A percentile compares a stretch with the other conserved stretches of the same genome.
phyloP scores from a whole-genome alignment of 1,140 invertebrate species.

The Medauroidea extradentata region DNA sequence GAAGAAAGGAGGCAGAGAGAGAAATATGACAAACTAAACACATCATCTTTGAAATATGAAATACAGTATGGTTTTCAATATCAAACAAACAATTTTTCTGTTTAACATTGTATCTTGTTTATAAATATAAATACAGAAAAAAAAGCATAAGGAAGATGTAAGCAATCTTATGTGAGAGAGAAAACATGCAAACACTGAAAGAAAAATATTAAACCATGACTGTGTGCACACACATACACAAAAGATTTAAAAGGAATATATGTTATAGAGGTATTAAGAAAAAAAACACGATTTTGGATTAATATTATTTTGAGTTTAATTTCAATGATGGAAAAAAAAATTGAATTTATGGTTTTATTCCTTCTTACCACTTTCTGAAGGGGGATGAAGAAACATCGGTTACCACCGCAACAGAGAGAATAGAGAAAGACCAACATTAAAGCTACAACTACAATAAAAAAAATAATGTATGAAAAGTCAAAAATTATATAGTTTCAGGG shows the following conservation, averaged over 20 bases:
- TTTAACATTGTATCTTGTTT: too few relatives aligned
- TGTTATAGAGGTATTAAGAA: neutral
- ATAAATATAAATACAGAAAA: too few relatives aligned
- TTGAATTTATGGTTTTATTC: conserved; percentile 3
- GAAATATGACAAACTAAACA: conserved; percentile 5
- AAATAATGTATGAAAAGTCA: conserved; percentile 6
- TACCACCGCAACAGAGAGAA: conserved; percentile 25
- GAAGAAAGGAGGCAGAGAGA: neutral
- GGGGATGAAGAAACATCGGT: conserved; percentile 22
- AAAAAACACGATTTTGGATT: neutral
- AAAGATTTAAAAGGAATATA: neutral
- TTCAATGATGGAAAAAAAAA: neutral
- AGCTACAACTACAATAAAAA: conserved; percentile 19
- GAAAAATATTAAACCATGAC: too few relatives aligned
- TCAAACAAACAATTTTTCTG: too few relatives aligned
- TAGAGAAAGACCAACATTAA: conserved; percentile 24
- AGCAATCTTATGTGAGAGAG: too few relatives aligned
- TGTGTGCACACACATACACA: too few relatives aligned
- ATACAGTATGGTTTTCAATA: too few relatives aligned
- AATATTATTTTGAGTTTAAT: conserved; percentile 5
- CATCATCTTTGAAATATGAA: too few relatives aligned
- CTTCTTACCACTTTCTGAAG: conserved; percentile 34
- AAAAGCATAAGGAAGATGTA: too few relatives aligned
- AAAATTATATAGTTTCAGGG: neutral
- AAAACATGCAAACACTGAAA: too few relatives aligned